These are phyloP conservation scores for Phrixothrix hirtus DNA, from an alignment of 2,888 invertebrate species.

Conservation along the genomic window DNA sequence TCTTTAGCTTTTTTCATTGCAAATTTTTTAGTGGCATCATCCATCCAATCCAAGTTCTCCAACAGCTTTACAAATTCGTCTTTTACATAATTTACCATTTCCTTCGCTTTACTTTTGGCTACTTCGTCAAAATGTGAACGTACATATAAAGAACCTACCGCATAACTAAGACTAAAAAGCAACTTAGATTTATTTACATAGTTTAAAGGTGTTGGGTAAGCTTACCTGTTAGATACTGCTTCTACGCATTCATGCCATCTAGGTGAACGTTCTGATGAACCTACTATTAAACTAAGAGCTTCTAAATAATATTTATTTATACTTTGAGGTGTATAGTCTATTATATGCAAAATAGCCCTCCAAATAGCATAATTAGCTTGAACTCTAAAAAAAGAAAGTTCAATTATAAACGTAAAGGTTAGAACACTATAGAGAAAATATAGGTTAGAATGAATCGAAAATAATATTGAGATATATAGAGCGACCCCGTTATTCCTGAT, in stretches of 20 bases:
- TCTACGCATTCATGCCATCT: slow-evolving; percentile 83
- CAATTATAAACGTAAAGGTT: too few relatives aligned
- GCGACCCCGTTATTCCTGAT: too few relatives aligned
- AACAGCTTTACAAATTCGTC: neutral
- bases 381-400: slow-evolving; percentile 59
- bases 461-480: too few relatives aligned
- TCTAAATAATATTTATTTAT: slow-evolving; percentile 73
- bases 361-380: slow-evolving; percentile 88
- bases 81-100: slow-evolving; percentile 26
- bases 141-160: slow-evolving; percentile 75
- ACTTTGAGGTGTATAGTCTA: slow-evolving; percentile 73
- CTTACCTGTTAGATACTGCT: slow-evolving; percentile 54
- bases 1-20: slow-evolving; percentile 1
- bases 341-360: slow-evolving; percentile 76
- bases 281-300: slow-evolving; percentile 74
- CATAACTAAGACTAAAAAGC: slow-evolving; percentile 61
- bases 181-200: neutral
- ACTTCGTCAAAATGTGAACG: slow-evolving; percentile 56
- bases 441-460: too few relatives aligned
- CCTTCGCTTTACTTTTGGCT: slow-evolving; percentile 7
- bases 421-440: too few relatives aligned
- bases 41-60: neutral
- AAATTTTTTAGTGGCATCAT: neutral
- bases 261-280: slow-evolving; percentile 75
- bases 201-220: neutral